A percentile compares a stretch with the other conserved stretches of the same genome.
phyloP scores from a whole-genome alignment of 2,888 invertebrate species.

The Trichogramma evanescens region DNA sequence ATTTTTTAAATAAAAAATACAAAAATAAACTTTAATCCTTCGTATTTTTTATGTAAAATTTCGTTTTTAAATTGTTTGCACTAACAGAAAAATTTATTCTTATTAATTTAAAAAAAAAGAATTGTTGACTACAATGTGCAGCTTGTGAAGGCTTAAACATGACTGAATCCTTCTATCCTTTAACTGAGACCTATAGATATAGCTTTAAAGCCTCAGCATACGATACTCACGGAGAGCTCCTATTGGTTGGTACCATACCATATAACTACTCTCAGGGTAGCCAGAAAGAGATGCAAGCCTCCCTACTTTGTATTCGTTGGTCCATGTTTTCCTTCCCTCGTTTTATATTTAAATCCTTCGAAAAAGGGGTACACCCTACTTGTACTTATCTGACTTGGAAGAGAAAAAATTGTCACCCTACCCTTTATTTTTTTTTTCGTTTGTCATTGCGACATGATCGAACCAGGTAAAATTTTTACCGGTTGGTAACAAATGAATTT shows the following conservation, averaged over 20 bases:
- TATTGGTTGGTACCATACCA: slow-evolving; percentile 32
- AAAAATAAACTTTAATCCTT: too few relatives aligned
- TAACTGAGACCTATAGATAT: slow-evolving; percentile 18
- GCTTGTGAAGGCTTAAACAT: slow-evolving; percentile 15
- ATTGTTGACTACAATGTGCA: too few relatives aligned
- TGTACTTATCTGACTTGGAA: slow-evolving; percentile 16
- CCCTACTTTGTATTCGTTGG: slow-evolving; percentile 27
- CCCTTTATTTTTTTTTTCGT: background rate
- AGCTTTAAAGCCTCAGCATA: slow-evolving; percentile 6
- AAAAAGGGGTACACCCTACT: slow-evolving; percentile 30
- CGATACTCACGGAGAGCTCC: slow-evolving; percentile 31
- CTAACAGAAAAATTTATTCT: too few relatives aligned
- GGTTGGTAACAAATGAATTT: background rate
- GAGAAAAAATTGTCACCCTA: slow-evolving; percentile 31
- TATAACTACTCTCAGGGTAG: slow-evolving; percentile 31
- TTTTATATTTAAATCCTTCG: slow-evolving; percentile 30
- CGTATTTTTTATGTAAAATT: too few relatives aligned
- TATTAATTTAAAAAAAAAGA: too few relatives aligned
- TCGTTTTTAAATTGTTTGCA: too few relatives aligned
- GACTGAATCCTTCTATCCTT: slow-evolving; percentile 28
- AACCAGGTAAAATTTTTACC: slow-evolving; percentile 3
- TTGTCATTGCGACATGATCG: background rate
- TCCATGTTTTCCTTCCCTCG: slow-evolving; percentile 30
- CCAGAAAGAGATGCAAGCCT: slow-evolving; percentile 29
- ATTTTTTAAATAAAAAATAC: too few relatives aligned